These are phyloP conservation scores for Megaceryle torquata DNA, from an alignment of 2,113 vertebrate species.

Conservation along the genomic window DNA sequence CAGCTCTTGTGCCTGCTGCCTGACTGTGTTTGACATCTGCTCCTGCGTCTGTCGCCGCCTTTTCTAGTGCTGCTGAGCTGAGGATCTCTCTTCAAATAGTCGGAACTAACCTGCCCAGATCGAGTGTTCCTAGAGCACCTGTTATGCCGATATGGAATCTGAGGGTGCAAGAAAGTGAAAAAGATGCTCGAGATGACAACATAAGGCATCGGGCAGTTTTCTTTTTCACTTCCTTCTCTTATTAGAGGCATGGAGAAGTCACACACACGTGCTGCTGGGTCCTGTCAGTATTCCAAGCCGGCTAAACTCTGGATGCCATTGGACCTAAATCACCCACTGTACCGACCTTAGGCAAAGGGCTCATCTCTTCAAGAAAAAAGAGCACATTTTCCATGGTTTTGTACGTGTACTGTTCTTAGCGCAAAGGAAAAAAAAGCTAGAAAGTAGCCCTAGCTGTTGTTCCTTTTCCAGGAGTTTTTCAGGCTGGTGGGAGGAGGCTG, in stretches of 20 bases:
- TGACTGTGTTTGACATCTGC: neutral
- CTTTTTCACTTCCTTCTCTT: neutral
- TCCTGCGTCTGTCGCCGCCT: rapidly evolving
- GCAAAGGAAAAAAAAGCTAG: neutral
- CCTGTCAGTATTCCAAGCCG: neutral
- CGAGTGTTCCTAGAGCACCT: rapidly evolving
- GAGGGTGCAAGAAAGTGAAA: neutral
- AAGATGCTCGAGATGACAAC: neutral
- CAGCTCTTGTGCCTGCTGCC: neutral
- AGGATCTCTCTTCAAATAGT: neutral
- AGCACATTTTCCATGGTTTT: neutral
- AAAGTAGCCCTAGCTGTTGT: neutral
- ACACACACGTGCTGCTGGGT: neutral
- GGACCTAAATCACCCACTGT: neutral
- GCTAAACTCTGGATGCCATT: neutral
- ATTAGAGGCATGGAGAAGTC: neutral
- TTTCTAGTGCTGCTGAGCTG: neutral
- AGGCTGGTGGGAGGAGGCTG: neutral
- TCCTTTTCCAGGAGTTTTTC: neutral
- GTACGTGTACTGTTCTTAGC: neutral
- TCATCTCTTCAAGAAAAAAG: neutral
- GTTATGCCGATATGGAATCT: neutral
- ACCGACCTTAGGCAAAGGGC: neutral
- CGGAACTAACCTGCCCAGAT: neutral
- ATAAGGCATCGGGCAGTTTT: neutral